Percentiles rank a stretch among this genome's conserved stretches.
Conservation (phyloP, 1,140 invertebrate genomes). For the Aphidius gifuensis region DNA sequence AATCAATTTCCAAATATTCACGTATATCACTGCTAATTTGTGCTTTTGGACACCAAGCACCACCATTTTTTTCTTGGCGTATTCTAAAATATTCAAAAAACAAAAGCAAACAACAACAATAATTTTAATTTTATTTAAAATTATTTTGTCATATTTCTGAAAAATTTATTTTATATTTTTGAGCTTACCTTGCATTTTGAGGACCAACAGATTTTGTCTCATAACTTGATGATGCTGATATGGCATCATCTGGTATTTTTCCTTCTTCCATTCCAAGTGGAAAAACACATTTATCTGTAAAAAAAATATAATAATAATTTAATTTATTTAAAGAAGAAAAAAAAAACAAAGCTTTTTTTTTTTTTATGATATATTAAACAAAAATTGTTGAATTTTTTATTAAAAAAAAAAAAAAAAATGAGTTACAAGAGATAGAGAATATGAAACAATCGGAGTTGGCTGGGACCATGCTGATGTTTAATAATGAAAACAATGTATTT, state of each 20-base stretch:
- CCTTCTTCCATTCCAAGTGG: conserved; percentile 90
- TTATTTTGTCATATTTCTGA: not conserved
- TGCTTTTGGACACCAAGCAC: conserved; percentile 90
- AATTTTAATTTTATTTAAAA: not conserved
- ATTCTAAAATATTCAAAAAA: conserved; percentile 60
- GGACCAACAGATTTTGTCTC: conserved; percentile 87
- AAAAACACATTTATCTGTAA: conserved; percentile 72
- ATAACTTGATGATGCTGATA: conserved; percentile 85
- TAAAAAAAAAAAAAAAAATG: not conserved
- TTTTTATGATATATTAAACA: conserved; percentile 3
- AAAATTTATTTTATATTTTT: too few relatives aligned
- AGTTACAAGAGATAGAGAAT: not conserved
- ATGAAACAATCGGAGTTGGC: conserved; percentile 19
- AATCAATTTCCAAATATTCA: conserved; percentile 85
- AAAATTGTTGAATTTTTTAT: conserved; percentile 8
- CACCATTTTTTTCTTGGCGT: conserved; percentile 80
- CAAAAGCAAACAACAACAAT: conserved; percentile 4
- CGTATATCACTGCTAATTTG: conserved; percentile 70
- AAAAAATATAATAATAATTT: conserved; percentile 43
- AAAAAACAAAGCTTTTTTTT: not conserved
- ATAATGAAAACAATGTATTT: conserved; percentile 19
- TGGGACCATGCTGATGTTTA: conserved; percentile 17
- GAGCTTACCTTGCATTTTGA: conserved; percentile 76
- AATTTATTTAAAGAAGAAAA: conserved; percentile 26
- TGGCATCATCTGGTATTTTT: conserved; percentile 78